phyloP scores from a whole-genome alignment of 2,888 invertebrate genomes.

The Autographa gamma region DNA sequence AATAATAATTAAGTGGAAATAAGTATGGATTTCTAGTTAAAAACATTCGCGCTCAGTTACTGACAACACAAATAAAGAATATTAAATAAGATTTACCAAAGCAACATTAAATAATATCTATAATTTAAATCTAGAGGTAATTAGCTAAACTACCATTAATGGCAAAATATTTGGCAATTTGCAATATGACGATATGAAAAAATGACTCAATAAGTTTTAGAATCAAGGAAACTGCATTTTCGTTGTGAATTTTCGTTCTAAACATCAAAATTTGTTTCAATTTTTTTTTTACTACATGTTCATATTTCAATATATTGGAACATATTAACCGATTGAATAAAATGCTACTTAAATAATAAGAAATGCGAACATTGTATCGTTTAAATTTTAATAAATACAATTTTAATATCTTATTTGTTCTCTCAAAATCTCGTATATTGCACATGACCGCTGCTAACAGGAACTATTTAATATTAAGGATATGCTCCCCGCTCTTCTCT shows the following conservation, averaged over 20 bases:
- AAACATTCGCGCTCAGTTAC: neutral
- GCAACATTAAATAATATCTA: neutral
- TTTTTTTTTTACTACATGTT: no score
- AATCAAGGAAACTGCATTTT: neutral
- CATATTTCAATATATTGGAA: no score
- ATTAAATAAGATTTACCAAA: neutral
- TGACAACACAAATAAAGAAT: neutral
- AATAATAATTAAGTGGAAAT: neutral
- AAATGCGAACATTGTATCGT: conserved; percentile 15
- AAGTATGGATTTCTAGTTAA: neutral
- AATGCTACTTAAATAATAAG: neutral
- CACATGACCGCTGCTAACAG: neutral
- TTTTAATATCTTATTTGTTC: conserved; percentile 36
- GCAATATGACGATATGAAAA: neutral
- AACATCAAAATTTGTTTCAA: no score
- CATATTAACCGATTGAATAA: neutral
- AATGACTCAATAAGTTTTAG: neutral
- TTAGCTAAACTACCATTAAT: neutral
- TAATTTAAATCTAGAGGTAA: neutral
- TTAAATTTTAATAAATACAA: neutral
- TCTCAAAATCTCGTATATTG: conserved; percentile 13
- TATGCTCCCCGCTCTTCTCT: conserved; percentile 76
- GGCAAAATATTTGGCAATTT: conserved; percentile 1
- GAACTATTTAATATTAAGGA: conserved; percentile 56
- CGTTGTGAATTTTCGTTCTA: neutral